A percentile compares a stretch with the other conserved stretches of the same genome.
Evolutionary conservation across 2,888 invertebrate genomes (phyloP).

Genomic region (Drosophila anceps): DNA sequence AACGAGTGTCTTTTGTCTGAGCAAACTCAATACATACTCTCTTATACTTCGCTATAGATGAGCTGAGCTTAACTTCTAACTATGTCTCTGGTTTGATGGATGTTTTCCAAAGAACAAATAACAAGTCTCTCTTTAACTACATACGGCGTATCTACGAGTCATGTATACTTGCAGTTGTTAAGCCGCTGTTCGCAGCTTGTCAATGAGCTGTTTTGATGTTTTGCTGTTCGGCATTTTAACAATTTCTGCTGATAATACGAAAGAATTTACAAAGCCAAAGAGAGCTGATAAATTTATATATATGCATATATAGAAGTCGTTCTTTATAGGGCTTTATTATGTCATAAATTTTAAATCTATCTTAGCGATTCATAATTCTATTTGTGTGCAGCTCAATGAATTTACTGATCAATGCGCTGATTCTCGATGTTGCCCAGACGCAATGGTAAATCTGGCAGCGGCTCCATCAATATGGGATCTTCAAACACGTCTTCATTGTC

Average conservation of each 20-base stretch:
- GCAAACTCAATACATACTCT: no score
- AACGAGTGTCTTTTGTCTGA: no score
- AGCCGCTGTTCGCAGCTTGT: conserved; percentile 17
- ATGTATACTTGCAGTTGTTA: background rate
- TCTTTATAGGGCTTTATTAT: conserved; percentile 6
- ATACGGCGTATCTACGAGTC: conserved; percentile 2
- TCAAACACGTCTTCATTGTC: conserved; percentile 10
- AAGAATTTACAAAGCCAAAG: conserved; percentile 6
- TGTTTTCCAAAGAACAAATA: background rate
- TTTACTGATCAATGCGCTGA: conserved; percentile 50
- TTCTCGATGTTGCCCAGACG: conserved; percentile 64
- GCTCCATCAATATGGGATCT: conserved; percentile 46
- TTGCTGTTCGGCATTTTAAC: background rate
- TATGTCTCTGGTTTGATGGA: no score
- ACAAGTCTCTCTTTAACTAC: background rate
- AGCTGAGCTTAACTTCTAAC: no score
- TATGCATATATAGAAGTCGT: background rate
- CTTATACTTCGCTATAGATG: no score
- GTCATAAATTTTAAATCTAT: background rate
- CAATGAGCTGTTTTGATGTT: background rate
- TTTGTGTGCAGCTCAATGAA: conserved; percentile 22
- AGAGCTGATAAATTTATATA: background rate
- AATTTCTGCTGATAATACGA: conserved; percentile 12
- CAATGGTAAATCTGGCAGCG: conserved; percentile 57
- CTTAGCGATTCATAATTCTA: conserved; percentile 3